A percentile compares a stretch with the other conserved stretches of the same genome.
Conservation (phyloP, 2,797 vertebrate genomes). For the Merluccius polli region DNA sequence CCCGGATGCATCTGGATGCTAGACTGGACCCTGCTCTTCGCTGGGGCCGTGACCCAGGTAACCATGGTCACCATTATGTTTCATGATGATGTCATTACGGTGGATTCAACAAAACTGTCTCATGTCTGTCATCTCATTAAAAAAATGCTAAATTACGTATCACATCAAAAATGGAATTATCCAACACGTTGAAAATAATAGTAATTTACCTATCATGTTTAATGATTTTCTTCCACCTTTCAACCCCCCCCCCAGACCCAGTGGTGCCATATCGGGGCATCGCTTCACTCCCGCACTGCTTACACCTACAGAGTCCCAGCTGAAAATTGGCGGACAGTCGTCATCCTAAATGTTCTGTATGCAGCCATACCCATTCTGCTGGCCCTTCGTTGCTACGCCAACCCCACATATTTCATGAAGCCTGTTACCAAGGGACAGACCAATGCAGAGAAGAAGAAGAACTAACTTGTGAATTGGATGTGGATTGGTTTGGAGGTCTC, state of each 20-base stretch:
- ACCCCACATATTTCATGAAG: constrained; percentile 78
- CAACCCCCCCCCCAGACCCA: constrained; percentile 75
- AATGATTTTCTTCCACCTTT: neutral
- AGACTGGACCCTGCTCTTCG: constrained; percentile 85
- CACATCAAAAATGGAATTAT: neutral
- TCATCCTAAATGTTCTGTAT: constrained; percentile 76
- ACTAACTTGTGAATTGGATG: constrained; percentile 43
- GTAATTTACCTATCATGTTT: neutral
- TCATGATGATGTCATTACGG: neutral
- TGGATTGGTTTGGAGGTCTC: neutral
- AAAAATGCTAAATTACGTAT: neutral
- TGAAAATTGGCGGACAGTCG: constrained; percentile 75
- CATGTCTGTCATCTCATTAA: neutral
- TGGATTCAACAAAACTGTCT: neutral
- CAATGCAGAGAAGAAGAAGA: constrained; percentile 69
- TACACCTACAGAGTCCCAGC: constrained; percentile 89
- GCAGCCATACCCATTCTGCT: constrained; percentile 72
- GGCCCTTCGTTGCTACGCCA: constrained; percentile 75
- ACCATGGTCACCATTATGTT: neutral
- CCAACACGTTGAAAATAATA: neutral
- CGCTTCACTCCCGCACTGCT: constrained; percentile 84
- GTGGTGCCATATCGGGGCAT: constrained; percentile 90
- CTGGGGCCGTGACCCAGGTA: constrained; percentile 88
- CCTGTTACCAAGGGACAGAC: constrained; percentile 32
- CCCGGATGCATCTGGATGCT: constrained; percentile 91